Percentiles rank a stretch among this genome's conserved stretches.
Evolutionary conservation across 2,888 invertebrate species (phyloP).

Genomic region (Platynereis dumerilii): DNA sequence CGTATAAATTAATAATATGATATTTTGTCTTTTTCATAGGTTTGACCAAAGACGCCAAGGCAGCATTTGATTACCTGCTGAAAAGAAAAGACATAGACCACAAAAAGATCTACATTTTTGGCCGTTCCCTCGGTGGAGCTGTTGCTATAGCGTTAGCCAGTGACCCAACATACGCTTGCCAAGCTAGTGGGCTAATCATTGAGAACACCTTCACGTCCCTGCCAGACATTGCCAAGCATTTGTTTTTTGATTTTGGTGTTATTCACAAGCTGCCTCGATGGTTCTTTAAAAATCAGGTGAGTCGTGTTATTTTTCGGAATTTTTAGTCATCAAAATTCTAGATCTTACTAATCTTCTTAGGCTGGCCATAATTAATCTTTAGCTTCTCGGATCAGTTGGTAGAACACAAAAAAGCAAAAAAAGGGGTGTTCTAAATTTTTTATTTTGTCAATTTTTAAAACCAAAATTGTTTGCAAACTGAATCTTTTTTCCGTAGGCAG

Average conservation of each 20-base stretch:
- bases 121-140: constrained; percentile 81
- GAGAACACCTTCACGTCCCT: constrained; percentile 97
- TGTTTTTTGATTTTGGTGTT: constrained; percentile 78
- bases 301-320: background rate
- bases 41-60: constrained; percentile 84
- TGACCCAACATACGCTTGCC: constrained; percentile 76
- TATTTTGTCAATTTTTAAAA: too few species aligned
- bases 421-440: too few species aligned
- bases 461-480: too few species aligned
- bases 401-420: too few species aligned
- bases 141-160: constrained; percentile 87
- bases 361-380: too few species aligned
- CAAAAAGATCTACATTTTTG: constrained; percentile 85
- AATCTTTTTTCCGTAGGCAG: too few species aligned
- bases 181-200: constrained; percentile 85
- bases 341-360: too few species aligned
- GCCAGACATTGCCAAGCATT: constrained; percentile 86
- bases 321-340: background rate
- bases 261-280: constrained; percentile 79
- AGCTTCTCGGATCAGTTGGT: too few species aligned
- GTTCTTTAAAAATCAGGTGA: constrained; percentile 91
- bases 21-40: constrained; percentile 67
- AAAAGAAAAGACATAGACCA: constrained; percentile 84
- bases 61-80: constrained; percentile 84
- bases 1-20: too few species aligned